Evolutionary conservation across 2,797 vertebrate species (phyloP).

Genomic region (Halcyon smyrnensis): DNA sequence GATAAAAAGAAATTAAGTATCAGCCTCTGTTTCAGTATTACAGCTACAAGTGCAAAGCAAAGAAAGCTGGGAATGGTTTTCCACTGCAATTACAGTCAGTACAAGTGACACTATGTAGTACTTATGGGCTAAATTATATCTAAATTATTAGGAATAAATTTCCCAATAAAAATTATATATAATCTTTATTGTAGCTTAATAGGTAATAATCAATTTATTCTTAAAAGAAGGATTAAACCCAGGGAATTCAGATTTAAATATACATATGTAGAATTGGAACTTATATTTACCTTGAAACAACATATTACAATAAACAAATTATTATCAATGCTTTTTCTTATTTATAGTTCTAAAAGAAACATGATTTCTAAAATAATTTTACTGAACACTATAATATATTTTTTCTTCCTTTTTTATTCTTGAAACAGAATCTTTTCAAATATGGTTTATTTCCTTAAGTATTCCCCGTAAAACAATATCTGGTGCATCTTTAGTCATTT

Average conservation of each 20-base stretch:
- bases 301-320: neutral
- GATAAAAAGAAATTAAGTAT: neutral
- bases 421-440: neutral
- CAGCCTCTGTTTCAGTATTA: neutral
- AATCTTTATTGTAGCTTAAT: neutral
- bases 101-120: neutral
- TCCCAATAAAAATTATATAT: neutral
- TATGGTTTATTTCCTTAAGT: neutral
- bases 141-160: neutral
- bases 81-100: neutral
- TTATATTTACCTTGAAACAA: neutral
- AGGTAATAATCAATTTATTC: neutral
- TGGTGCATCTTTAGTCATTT: neutral
- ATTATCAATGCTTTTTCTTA: neutral
- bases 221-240: neutral
- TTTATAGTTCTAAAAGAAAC: neutral
- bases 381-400: neutral
- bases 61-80: neutral
- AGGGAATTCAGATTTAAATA: neutral
- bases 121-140: neutral
- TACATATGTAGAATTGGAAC: neutral
- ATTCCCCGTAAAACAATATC: neutral
- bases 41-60: neutral
- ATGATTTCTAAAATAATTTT: neutral
- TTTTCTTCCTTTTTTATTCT: neutral